Evolutionary conservation across 2,797 vertebrate species (phyloP), one percentile per base, ranked within the genome.

Genomic region (Xiphorhynchus erythropygius): DNA sequence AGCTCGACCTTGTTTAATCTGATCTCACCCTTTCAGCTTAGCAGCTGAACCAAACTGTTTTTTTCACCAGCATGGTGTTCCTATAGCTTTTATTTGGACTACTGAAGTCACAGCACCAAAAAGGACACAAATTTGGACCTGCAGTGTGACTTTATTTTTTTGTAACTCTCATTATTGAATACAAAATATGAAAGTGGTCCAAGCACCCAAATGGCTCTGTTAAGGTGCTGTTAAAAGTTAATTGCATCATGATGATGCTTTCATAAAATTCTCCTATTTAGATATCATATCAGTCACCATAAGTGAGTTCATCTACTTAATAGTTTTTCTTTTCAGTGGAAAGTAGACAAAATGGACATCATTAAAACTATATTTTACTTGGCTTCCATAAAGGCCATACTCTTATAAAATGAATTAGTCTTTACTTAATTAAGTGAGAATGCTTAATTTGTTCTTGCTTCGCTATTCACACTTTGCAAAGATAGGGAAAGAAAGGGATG

Each of bases 401-500:
- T 74, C 27, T 57, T 71, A 44, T 23, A 64, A 74, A 87, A 96
- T 47, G 13, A 87, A 83, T 83, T 81, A 67, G 6, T 62, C 28
- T 80, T 78, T 64, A 42, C 42, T 80, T 89, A 74, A 87, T 71
- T 93, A 80, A 71, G 49, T 87, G 55, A 74, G 64, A 74, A 55
- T 75, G 5, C 59, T 85, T 78, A 62, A 76, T 92, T 88, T 89
- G 5, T 68, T 85, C 50, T 92, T 4, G 0, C 19, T 64, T 79
- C 18, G 11, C 25, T 79, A 23, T 53, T 77, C 35, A 52, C 49
- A 24, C 28, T 93, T 87, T 35, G 28, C 59, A 14, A 76, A 87
- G 42, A 24, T 35, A 91, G 44, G 32, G 28, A 59, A 76, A 87
- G 30, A 75, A 79, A 86, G 15, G 13, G 17, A 33, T 7, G 13